A percentile compares a stretch with the other conserved stretches of the same genome.
Evolutionary conservation across 1,140 invertebrate genomes (phyloP).

Genomic region (Neomicropteryx cornuta): DNA sequence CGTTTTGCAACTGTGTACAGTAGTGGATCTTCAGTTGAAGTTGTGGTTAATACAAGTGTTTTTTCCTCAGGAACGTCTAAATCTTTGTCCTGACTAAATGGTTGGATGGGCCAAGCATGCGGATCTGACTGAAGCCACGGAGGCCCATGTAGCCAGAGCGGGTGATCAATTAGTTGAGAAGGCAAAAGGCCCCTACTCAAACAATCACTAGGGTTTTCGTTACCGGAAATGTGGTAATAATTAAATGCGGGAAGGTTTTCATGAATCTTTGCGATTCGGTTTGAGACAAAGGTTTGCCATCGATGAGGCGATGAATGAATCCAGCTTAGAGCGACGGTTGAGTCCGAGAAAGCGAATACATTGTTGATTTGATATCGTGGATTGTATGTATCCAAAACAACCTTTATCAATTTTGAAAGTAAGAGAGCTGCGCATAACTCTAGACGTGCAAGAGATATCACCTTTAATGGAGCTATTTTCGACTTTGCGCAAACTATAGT

Average conservation of each 20-base stretch:
- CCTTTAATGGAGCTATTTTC: too few species aligned
- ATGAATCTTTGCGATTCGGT: constrained; percentile 26
- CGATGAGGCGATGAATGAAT: constrained; percentile 15
- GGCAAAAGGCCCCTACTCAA: constrained; percentile 15
- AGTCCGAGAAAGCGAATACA: constrained; percentile 17
- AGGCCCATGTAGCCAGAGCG: constrained; percentile 13
- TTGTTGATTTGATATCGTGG: constrained; percentile 12
- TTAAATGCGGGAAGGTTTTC: constrained; percentile 7
- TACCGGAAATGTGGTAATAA: constrained; percentile 19
- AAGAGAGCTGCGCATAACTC: too few species aligned
- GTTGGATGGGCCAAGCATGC: constrained; percentile 2
- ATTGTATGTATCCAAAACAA: constrained; percentile 12
- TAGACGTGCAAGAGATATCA: too few species aligned
- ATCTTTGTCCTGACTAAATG: neutral
- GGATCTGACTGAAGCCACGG: constrained; percentile 3
- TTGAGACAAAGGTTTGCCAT: constrained; percentile 30
- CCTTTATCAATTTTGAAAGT: constrained; percentile 14
- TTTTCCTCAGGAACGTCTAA: neutral
- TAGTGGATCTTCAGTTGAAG: neutral
- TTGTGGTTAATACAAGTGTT: neutral
- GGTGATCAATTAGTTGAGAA: constrained; percentile 12
- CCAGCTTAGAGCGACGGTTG: constrained; percentile 24
- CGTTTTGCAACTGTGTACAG: neutral
- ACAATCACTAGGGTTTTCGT: constrained; percentile 19
- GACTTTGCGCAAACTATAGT: too few species aligned